phyloP scores from a whole-genome alignment of 2,113 vertebrate genomes.

The Misgurnus anguillicaudatus region DNA sequence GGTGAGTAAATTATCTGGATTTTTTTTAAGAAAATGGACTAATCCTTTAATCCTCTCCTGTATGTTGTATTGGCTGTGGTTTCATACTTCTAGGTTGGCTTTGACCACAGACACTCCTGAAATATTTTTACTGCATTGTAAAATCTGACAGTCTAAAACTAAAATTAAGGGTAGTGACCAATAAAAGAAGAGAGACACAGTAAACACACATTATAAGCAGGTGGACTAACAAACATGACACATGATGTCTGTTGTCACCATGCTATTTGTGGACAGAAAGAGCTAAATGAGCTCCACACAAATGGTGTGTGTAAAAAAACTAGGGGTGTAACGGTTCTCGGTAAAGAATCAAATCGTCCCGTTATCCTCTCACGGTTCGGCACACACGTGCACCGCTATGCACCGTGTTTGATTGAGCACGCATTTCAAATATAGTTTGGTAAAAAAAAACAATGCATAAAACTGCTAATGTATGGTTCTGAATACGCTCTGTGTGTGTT shows the following conservation, averaged over 20 bases:
- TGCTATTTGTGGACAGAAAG: slow-evolving; percentile 46
- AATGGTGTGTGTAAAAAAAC: not conserved
- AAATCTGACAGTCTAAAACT: slow-evolving; percentile 31
- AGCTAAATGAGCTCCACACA: not conserved
- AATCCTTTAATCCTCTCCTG: too few species aligned
- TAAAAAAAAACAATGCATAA: too few species aligned
- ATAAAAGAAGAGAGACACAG: slow-evolving; percentile 24
- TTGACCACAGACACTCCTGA: not conserved
- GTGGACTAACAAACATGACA: slow-evolving; percentile 46
- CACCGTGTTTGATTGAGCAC: too few species aligned
- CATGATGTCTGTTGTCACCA: slow-evolving; percentile 25
- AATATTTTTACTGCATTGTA: not conserved
- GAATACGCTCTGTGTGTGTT: too few species aligned
- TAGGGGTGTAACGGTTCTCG: too few species aligned
- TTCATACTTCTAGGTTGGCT: not conserved
- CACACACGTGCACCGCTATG: too few species aligned
- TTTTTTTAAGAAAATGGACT: too few species aligned
- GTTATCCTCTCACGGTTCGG: too few species aligned
- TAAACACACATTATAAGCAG: slow-evolving; percentile 19
- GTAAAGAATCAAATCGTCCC: too few species aligned
- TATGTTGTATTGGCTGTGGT: not conserved
- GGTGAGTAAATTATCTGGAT: too few species aligned
- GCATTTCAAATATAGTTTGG: too few species aligned
- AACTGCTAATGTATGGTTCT: too few species aligned
- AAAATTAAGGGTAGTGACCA: slow-evolving; percentile 25